Base-by-base conservation (phyloP, 2,797 vertebrate species). In the Leptodactylus fallax region DNA sequence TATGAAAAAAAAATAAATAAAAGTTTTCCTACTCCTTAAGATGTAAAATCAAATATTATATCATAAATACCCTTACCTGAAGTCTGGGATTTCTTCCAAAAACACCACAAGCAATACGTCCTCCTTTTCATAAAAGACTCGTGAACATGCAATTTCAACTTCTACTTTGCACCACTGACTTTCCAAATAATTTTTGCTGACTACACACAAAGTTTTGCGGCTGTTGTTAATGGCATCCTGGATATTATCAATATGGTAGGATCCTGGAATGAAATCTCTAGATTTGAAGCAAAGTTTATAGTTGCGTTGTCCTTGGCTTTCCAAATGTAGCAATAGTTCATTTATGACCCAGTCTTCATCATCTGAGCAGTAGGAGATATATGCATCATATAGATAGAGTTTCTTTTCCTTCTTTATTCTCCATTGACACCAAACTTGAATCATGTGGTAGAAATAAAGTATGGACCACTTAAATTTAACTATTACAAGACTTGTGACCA, bases 81-180 rank as follows among this genome's bases (percentile, higher is more conserved):
- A 92, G 53, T 90, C 90, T 14, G 91, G 90, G 27, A 92, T 91
- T 56, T 91, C 90, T 79, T 92, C 91, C 71, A 91, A 83, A 86
- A 92, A 91, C 7, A 91, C 85, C 49, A 91, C 80, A 58, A 92
- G 55, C 19, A 92, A 74, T 17, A 91, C 91, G 49, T 92, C 91
- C 13, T 88, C 76, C 25, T 90, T 88, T 0, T 91, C 85, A 47
- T 90, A 87, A 77, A 88, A 91, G 58, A 89, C 82, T 78, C 89
- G 85, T 19, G 90, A 87, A 53, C 90, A 90, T 65, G 91, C 91
- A 60, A 92, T 78, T 23, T 92, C 90, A 11, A 90, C 81, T 80
- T 92, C 91, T n/a, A 89, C 8, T 0, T 90, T 89, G 71, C 91
- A 91, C 91, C 90, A 91, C 4, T 92, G 90, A n/a, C 23, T 90